Base-by-base conservation (phyloP, 2,888 invertebrate species). In the Ceriagrion tenellum region DNA sequence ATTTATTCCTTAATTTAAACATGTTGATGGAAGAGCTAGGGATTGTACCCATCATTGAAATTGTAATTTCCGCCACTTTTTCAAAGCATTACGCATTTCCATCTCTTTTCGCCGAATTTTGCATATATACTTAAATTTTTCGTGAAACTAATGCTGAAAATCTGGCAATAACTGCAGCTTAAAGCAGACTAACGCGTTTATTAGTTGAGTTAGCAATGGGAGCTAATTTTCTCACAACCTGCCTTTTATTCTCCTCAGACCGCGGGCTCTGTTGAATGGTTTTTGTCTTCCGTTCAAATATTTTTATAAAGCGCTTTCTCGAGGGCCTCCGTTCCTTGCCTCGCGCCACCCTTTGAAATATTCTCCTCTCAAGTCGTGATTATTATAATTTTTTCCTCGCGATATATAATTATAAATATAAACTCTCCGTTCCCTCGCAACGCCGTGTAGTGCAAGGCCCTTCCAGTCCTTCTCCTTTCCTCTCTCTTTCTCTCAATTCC, bases 221-320 rank as follows among this genome's bases (percentile, higher is more conserved):
- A 81, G 81, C 81, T 81, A 81, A 81, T 81, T 81, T n/a, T 16
- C 35, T 30, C 81, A 13, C 35, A 1, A 13, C 81, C 35, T 13
- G 13, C 81, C 26, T 81, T 35, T 81, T 35, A 0, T 1, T 81
- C 30, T 81, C 81, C 81, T 81, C 18, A 81, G 81, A n/a, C 35
- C 26, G 4, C 81, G 16, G 26, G 13, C 81, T 30, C n/a, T 30
- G 30, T 16, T 81, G 23, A 35, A 81, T 35, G 47, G 47, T 47
- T 47, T n/a, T 47, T 47, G 35, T 81, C 26, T 81, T 35, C 8
- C 35, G n/a, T n/a, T 18, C 13, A 18, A 0, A 81, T 81, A 35
- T 81, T 81, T 81, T 81, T 81, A 81, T 81, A 81, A 81, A 81
- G 35, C 81, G 81, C 35, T 81, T 35, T 69, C 59, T 81, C 30